These are phyloP conservation scores for Notamacropus eugenii DNA, from an alignment of 2,797 vertebrate species.

Conservation along the genomic window DNA sequence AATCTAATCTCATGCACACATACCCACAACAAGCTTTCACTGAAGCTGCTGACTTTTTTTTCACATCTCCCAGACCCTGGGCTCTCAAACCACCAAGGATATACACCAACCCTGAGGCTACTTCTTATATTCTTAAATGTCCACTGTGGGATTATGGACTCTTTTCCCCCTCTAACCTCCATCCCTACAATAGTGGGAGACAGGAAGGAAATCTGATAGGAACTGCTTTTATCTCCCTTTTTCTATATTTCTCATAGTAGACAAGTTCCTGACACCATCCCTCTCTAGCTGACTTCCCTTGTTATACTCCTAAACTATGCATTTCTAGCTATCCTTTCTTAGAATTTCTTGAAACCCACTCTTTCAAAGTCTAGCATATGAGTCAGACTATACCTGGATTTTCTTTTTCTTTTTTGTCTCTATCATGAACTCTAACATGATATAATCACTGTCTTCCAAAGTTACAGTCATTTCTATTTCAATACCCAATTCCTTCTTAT, in stretches of 20 bases:
- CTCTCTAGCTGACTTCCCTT: neutral
- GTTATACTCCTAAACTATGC: neutral
- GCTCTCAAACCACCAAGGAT: neutral
- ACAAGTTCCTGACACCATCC: neutral
- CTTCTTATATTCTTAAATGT: neutral
- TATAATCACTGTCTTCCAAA: neutral
- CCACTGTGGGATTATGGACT: neutral
- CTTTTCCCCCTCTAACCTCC: neutral
- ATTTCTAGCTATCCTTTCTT: neutral
- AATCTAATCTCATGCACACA: neutral
- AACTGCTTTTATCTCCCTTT: neutral
- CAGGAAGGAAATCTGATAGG: neutral
- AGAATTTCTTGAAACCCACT: neutral
- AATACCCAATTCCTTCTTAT: neutral
- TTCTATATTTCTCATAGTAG: neutral
- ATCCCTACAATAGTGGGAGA: neutral
- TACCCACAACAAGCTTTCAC: neutral
- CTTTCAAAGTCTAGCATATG: neutral
- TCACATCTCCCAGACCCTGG: neutral
- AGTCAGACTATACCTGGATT: neutral
- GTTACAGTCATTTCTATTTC: neutral
- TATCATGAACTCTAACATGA: neutral
- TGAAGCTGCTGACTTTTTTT: neutral
- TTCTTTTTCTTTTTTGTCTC: neutral
- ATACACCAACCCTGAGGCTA: neutral